Percentiles rank a stretch among this genome's conserved stretches.
These are phyloP conservation scores for Drosophila sechellia DNA, from an alignment of 1,140 invertebrate genomes.

Conservation along the genomic window DNA sequence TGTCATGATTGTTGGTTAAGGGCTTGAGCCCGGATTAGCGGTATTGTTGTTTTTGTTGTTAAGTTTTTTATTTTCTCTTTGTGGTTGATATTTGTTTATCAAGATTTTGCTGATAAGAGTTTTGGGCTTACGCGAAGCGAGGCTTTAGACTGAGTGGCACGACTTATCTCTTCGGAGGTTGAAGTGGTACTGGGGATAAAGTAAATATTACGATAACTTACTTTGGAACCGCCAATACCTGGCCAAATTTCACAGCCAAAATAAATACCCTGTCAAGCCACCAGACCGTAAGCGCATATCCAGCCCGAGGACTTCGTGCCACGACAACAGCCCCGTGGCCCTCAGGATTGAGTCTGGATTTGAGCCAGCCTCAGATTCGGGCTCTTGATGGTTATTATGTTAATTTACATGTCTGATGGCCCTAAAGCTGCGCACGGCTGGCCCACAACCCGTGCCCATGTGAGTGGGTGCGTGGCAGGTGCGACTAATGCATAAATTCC, in stretches of 20 bases:
- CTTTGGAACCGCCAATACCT: no score
- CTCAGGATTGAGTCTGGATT: conserved; percentile 32
- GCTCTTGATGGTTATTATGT: conserved; percentile 66
- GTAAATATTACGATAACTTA: no score
- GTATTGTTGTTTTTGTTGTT: no score
- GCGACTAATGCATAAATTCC: conserved; percentile 77
- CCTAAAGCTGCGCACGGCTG: conserved; percentile 38
- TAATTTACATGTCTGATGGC: conserved; percentile 75
- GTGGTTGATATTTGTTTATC: no score
- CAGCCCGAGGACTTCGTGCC: conserved; percentile 25
- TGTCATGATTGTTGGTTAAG: no score
- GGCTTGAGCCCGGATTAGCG: no score
- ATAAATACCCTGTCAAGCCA: conserved; percentile 48
- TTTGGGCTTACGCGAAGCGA: no score
- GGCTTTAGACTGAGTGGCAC: no score
- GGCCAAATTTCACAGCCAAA: conserved; percentile 6
- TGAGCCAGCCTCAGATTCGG: conserved; percentile 50
- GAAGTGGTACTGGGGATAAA: no score
- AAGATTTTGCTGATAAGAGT: no score
- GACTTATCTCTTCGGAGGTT: no score
- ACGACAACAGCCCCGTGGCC: conserved; percentile 20
- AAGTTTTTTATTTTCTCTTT: no score
- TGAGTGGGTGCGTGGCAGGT: conserved; percentile 42
- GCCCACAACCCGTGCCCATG: background rate
- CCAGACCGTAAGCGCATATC: conserved; percentile 62